phyloP scores from a whole-genome alignment of 2,797 vertebrate genomes.

The Gallinago solitaria region DNA sequence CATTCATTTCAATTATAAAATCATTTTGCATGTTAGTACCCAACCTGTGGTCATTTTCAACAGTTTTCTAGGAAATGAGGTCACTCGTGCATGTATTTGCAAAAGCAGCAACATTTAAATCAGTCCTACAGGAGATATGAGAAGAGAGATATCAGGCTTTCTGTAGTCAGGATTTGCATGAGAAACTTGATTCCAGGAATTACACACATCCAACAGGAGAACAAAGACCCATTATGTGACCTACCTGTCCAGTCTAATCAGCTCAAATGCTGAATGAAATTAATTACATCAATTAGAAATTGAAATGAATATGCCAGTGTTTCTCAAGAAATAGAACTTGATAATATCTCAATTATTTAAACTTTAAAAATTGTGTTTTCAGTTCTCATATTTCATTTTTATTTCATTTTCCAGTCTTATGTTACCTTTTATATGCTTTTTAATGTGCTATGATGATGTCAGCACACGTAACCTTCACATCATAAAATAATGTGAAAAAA shows the following conservation, averaged over 20 bases:
- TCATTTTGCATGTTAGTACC: not conserved
- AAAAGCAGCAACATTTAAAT: not conserved
- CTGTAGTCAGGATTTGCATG: not conserved
- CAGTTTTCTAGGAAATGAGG: not conserved
- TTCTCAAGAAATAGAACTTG: not conserved
- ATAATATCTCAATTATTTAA: conserved; percentile 14
- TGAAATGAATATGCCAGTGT: not conserved
- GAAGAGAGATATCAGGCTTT: not conserved
- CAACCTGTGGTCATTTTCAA: not conserved
- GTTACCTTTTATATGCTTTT: not conserved
- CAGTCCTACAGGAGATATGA: not conserved
- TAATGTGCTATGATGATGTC: not conserved
- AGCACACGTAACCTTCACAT: not conserved
- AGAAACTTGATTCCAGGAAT: conserved; percentile 19
- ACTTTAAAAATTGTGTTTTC: not conserved
- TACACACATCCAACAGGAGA: not conserved
- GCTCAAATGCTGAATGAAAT: not conserved
- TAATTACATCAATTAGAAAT: conserved; percentile 26
- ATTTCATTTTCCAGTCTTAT: not conserved
- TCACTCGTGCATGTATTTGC: not conserved
- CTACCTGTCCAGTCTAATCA: conserved; percentile 16
- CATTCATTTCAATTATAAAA: not conserved
- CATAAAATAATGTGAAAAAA: not conserved
- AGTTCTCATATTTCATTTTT: not conserved
- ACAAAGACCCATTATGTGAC: not conserved